Base-by-base conservation (phyloP, 1,140 invertebrate species). In the Diuraphis noxia region DNA sequence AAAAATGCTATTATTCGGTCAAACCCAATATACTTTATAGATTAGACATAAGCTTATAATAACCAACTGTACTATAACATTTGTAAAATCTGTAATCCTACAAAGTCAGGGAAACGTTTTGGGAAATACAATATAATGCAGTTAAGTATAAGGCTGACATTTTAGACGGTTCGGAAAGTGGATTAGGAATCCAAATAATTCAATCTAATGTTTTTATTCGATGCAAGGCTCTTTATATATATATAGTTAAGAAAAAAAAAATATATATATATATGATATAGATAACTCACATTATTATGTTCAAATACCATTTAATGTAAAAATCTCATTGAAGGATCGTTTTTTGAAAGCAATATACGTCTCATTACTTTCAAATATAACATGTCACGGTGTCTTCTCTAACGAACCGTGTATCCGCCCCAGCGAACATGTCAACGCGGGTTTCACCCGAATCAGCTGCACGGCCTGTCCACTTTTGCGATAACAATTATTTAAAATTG, bases 331-430 rank as follows among this genome's bases (percentile, higher is more conserved):
- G 23, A 38, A 82, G 81, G n/a, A 84, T 86, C 43, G 43, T 49
- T 86, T 36, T 86, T 86, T 46, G 41, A 86, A 86, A 86, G 84
- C 43, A 49, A 49, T 86, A 86, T 49, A 86, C 23, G 85, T 86
- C 85, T 52, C 46, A 49, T 86, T 86, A 86, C n/a, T 36, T 86
- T 86, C 38, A 36, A 86, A 52, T 52, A 46, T 46, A 85, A 86
- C 85, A 9, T 86, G 85, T 86, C 85, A 86, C 46, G 7, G n/a
- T 52, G 46, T 19, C 46, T 25, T 3, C n/a, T 52, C 34, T 43
- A 43, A 43, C 81, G 13, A 40, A 84, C 41, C 17, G 38, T 0
- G 38, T 84, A 43, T 43, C 17, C 13, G 19, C n/a, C 40, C 84
- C 17, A 38, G 40, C 40, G 43, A 46, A 86, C 23, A 34, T 6